Evolutionary conservation across 2,797 vertebrate genomes (phyloP).

Genomic region (Pogoniulus pusillus): DNA sequence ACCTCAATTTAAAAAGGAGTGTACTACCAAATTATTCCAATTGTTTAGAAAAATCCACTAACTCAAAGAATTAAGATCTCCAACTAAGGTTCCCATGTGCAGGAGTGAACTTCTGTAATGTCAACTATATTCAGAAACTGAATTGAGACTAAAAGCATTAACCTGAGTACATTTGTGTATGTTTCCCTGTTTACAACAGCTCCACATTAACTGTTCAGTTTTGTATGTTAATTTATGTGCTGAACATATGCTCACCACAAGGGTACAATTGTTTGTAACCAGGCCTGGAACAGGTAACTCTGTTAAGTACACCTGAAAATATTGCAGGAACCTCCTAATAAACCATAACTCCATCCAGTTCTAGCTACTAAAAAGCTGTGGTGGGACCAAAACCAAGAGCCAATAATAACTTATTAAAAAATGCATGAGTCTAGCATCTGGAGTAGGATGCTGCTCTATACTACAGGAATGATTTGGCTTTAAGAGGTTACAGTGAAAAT

Average conservation of each 20-base stretch:
- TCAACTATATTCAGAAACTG: background rate
- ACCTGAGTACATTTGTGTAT: no score
- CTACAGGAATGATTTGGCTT: accelerated
- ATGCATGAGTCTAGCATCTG: background rate
- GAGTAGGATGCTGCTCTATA: accelerated
- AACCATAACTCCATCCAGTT: accelerated
- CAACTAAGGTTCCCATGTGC: background rate
- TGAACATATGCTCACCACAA: background rate
- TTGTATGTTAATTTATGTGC: no score
- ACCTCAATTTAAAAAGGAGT: background rate
- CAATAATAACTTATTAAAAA: background rate
- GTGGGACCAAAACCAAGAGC: background rate
- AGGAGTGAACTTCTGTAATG: background rate
- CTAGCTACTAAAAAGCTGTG: background rate
- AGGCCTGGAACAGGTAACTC: background rate
- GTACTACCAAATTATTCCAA: background rate
- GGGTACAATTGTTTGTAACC: background rate
- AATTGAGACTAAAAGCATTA: background rate
- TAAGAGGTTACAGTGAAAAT: background rate
- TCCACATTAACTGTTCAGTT: background rate
- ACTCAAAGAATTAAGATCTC: background rate
- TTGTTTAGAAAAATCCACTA: background rate
- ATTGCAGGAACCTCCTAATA: background rate
- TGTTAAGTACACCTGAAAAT: background rate
- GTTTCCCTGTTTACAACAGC: background rate